A percentile compares a stretch with the other conserved stretches of the same genome.
Evolutionary conservation across 2,888 invertebrate species (phyloP).

Genomic region (Lasioglossum marginatum): DNA sequence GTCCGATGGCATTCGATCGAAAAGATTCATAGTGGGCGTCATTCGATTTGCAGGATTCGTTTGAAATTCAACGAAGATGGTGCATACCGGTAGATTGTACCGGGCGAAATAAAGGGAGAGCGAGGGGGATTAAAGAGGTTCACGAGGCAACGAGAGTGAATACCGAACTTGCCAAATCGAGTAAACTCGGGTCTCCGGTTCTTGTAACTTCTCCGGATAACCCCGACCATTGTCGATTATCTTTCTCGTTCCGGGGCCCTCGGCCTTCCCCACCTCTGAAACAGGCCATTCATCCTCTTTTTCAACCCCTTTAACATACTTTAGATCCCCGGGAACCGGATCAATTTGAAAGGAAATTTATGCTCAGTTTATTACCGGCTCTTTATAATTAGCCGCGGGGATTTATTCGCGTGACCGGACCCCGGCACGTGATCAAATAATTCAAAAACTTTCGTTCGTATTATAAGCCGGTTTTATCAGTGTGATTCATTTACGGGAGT

Average conservation of each 20-base stretch:
- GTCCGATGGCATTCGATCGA: constrained; percentile 15
- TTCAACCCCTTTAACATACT: constrained; percentile 25
- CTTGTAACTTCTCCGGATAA: constrained; percentile 61
- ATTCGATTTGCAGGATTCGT: constrained; percentile 75
- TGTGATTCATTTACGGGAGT: constrained; percentile 38
- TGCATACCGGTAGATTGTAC: constrained; percentile 23
- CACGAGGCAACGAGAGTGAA: constrained; percentile 40
- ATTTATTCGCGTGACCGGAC: constrained; percentile 13
- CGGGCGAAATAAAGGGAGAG: constrained; percentile 17
- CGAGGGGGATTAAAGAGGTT: constrained; percentile 23
- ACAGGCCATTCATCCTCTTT: constrained; percentile 26
- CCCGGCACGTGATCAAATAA: background rate
- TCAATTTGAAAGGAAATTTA: constrained; percentile 31
- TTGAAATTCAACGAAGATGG: constrained; percentile 71
- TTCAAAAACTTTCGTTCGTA: constrained; percentile 22
- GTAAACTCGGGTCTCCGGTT: constrained; percentile 61
- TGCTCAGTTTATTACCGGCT: constrained; percentile 14
- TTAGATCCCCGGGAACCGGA: constrained; percentile 24
- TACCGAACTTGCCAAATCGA: constrained; percentile 70
- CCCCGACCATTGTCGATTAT: constrained; percentile 42
- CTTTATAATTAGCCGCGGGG: constrained; percentile 17
- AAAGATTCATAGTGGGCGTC: constrained; percentile 75
- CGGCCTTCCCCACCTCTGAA: background rate
- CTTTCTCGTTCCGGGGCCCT: constrained; percentile 31
- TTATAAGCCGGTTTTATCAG: constrained; percentile 36